Base-by-base conservation (phyloP, 30 jellyfish, hydroid and myxozoan species). In the Cassiopea xamachana region DNA sequence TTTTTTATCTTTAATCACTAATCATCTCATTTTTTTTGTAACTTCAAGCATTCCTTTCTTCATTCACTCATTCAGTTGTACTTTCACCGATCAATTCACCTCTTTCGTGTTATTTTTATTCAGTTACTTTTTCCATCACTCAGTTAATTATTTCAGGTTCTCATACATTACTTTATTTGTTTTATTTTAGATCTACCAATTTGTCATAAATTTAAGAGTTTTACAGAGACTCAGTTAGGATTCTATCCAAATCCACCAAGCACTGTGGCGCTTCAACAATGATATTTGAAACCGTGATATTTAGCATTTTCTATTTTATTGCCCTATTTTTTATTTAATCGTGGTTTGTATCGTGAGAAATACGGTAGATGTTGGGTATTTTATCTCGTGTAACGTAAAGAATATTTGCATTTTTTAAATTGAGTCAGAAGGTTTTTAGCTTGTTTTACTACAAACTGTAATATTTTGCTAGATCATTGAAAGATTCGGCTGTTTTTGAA, bases 221-320 rank as follows among this genome's bases (percentile, higher is more conserved):
- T 90, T 64, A 13, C 97, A 5, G 47, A 46, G 48, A 46, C 86
- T 17, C 90, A 90, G 62, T 73, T 82, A 14, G 93, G 97, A 68
- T 90, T 83, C 45, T 83, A 77, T 59, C 93, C 93, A 10, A 59
- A 91, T 77, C 90, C 97, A 49, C 97, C 97, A 18, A 77, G 97
- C 62, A 77, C 93, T 13, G 90, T 83, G 48, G 88, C 83, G n/a
- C 91, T 82, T 60, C 75, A 89, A 15, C 96, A 89, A 46, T 89
- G 70, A 79, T 6, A 69, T 5, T 39, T 2, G 39, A 1, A 6
- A 15, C 18, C 18, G n/a, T 77, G 13, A 1, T 27, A 27, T 27
- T 7, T 39, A 47, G 58, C 43, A 50, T 77, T 9, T n/a, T 47
- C 69, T 46, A 19, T 74, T 10, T 55, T 55, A 6, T 55, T 3